These are phyloP conservation scores for Phasia obesa DNA, from an alignment of 2,888 invertebrate genomes.

Conservation along the genomic window DNA sequence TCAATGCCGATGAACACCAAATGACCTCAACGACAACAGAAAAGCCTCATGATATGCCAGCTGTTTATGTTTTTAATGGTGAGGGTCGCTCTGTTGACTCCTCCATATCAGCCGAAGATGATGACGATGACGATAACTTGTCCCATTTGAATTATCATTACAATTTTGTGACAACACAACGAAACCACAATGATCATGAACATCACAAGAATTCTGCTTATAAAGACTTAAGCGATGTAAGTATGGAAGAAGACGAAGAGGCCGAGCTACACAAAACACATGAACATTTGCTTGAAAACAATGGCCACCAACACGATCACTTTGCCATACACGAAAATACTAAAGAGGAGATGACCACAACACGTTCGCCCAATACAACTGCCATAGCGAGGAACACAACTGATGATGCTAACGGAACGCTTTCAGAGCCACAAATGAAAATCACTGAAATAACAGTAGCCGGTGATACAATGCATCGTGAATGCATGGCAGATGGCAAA, in stretches of 20 bases:
- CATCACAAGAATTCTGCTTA: slow-evolving; percentile 74
- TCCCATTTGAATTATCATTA: slow-evolving; percentile 71
- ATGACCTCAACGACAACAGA: slow-evolving; percentile 66
- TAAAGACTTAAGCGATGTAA: slow-evolving; percentile 90
- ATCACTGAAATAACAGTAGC: slow-evolving; percentile 79
- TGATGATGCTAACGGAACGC: slow-evolving; percentile 20
- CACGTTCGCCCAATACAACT: slow-evolving; percentile 72
- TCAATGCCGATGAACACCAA: slow-evolving; percentile 58
- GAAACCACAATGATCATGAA: slow-evolving; percentile 59
- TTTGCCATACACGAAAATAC: slow-evolving; percentile 64
- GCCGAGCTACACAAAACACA: slow-evolving; percentile 52
- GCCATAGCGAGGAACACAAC: slow-evolving; percentile 11
- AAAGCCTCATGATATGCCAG: slow-evolving; percentile 64
- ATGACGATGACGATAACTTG: slow-evolving; percentile 69
- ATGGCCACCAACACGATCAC: slow-evolving; percentile 49
- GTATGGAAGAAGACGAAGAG: slow-evolving; percentile 85
- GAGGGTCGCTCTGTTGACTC: slow-evolving; percentile 77
- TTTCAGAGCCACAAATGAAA: slow-evolving; percentile 77
- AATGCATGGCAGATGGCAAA: slow-evolving; percentile 82
- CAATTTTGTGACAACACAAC: slow-evolving; percentile 76
- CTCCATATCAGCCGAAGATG: slow-evolving; percentile 73
- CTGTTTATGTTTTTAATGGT: slow-evolving; percentile 75
- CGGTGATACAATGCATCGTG: slow-evolving; percentile 77
- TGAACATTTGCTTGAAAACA: slow-evolving; percentile 52
- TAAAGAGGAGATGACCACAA: slow-evolving; percentile 53